phyloP scores from a whole-genome alignment of 2,113 vertebrate species.

The Etia nguti region DNA sequence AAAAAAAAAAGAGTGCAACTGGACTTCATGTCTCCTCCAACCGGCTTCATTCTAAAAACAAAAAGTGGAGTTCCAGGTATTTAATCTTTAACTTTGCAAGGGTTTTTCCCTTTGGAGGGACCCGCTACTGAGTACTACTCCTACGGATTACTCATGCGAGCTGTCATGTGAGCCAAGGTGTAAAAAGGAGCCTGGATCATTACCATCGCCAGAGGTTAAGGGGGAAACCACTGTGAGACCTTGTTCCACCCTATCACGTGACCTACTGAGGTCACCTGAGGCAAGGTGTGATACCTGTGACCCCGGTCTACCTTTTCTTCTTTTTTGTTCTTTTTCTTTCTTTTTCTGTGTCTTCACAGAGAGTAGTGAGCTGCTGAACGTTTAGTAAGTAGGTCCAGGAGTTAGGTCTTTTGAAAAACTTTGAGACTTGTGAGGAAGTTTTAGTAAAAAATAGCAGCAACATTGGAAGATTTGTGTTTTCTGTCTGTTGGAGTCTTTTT shows the following conservation, averaged over 20 bases:
- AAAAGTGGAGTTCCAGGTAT: background rate
- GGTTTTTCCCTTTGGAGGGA: background rate
- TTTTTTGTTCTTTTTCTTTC: background rate
- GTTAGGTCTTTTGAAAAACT: background rate
- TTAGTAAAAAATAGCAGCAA: background rate
- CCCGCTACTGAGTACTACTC: background rate
- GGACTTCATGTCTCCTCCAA: background rate
- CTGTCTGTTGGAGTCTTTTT: background rate
- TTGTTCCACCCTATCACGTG: background rate
- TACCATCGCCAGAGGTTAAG: background rate
- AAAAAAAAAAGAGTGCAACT: background rate
- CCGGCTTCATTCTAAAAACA: background rate
- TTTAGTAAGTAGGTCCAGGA: background rate
- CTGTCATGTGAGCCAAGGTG: background rate
- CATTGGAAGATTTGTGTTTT: background rate
- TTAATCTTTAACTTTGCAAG: background rate
- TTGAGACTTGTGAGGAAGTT: background rate
- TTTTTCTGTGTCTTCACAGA: background rate
- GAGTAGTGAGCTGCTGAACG: background rate
- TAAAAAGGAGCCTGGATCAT: background rate
- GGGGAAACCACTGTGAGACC: background rate
- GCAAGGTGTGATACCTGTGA: background rate
- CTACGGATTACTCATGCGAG: background rate
- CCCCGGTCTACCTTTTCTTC: background rate
- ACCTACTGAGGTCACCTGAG: background rate